A percentile compares a stretch with the other conserved stretches of the same genome.
These are phyloP conservation scores for Ephialtes manifestator DNA, from an alignment of 2,888 invertebrate genomes.

Conservation along the genomic window DNA sequence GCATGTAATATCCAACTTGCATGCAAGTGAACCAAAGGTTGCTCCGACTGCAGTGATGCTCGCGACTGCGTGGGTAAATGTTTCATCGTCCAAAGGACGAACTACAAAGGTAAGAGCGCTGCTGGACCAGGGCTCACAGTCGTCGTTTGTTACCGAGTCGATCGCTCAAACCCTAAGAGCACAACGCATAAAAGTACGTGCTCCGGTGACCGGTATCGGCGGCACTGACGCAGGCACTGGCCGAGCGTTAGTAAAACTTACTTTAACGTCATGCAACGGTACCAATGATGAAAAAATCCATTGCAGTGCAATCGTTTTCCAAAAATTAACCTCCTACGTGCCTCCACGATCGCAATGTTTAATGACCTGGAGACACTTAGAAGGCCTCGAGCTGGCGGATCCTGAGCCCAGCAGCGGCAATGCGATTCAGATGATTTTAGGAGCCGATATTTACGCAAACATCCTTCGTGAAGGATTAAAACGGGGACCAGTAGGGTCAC, in stretches of 20 bases:
- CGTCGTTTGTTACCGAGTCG: slow-evolving; percentile 64
- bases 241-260: slow-evolving; percentile 10
- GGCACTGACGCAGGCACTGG: slow-evolving; percentile 20
- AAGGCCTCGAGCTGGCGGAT: slow-evolving; percentile 33
- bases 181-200: slow-evolving; percentile 31
- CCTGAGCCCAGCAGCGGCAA: slow-evolving; percentile 20
- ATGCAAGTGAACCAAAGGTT: background rate
- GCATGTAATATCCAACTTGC: too few relatives aligned
- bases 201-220: slow-evolving; percentile 61
- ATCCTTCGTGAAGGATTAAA: slow-evolving; percentile 38
- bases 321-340: slow-evolving; percentile 20
- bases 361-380: slow-evolving; percentile 15
- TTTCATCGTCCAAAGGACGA: slow-evolving; percentile 23
- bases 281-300: background rate
- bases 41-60: slow-evolving; percentile 41
- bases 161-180: slow-evolving; percentile 56
- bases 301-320: slow-evolving; percentile 29
- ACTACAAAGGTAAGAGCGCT: slow-evolving; percentile 53
- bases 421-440: slow-evolving; percentile 36
- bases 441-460: slow-evolving; percentile 36
- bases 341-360: slow-evolving; percentile 5
- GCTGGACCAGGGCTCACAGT: slow-evolving; percentile 69
- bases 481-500: slow-evolving; percentile 6
- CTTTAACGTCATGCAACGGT: slow-evolving; percentile 1
- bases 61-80: slow-evolving; percentile 55